A percentile compares a stretch with the other conserved stretches of the same genome.
Conservation (phyloP, 2,113 vertebrate species). For the Gasterosteus nipponicus region DNA sequence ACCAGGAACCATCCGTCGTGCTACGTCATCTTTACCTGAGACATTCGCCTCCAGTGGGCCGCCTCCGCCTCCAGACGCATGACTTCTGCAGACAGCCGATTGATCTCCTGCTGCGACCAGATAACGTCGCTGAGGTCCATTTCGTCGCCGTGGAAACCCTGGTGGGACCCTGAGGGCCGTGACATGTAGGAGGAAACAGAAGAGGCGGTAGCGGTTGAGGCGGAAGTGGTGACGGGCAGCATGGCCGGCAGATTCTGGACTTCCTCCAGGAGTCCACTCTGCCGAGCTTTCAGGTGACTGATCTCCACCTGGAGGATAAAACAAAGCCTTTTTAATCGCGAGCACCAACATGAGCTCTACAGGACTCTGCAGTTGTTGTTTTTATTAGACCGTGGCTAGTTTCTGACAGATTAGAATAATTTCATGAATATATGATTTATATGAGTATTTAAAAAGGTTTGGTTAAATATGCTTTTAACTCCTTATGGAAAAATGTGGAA, state of each 20-base stretch:
- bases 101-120: slow-evolving; percentile 98
- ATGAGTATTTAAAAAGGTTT: background rate
- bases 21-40: slow-evolving; percentile 81
- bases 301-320: slow-evolving; percentile 89
- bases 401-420: background rate
- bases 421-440: background rate
- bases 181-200: slow-evolving; percentile 78
- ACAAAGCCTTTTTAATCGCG: background rate
- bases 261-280: slow-evolving; percentile 91
- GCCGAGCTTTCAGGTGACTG: slow-evolving; percentile 94
- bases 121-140: slow-evolving; percentile 94
- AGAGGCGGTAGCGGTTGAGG: slow-evolving; percentile 67
- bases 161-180: slow-evolving; percentile 65
- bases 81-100: slow-evolving; percentile 90
- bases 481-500: background rate
- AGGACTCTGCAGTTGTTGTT: background rate
- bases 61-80: slow-evolving; percentile 89
- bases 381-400: background rate
- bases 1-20: background rate
- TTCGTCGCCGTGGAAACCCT: slow-evolving; percentile 89
- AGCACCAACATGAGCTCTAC: background rate
- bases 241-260: slow-evolving; percentile 83
- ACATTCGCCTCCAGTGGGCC: slow-evolving; percentile 90
- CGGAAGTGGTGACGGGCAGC: slow-evolving; percentile 72
- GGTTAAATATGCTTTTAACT: background rate